A percentile compares a stretch with the other conserved stretches of the same genome.
Conservation (phyloP, 2,797 vertebrate species). For the Leptoclinus maculatus region DNA sequence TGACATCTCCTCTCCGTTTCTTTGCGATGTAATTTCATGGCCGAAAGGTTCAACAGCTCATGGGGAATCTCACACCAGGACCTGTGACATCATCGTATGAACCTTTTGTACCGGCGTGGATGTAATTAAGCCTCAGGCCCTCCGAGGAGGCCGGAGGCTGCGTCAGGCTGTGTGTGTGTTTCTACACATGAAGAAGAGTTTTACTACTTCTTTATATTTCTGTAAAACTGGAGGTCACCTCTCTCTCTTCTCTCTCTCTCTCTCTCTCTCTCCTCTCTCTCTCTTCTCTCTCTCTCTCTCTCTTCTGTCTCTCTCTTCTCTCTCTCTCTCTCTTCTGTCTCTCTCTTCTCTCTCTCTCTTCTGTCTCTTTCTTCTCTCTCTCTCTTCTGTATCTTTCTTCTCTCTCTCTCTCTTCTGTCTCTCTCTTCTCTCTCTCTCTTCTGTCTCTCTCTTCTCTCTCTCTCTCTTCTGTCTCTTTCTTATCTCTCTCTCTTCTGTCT, state of each 20-base stretch:
- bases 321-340: no score
- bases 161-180: neutral
- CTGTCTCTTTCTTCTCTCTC: neutral
- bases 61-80: conserved; percentile 34
- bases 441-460: neutral
- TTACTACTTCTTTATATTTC: no score
- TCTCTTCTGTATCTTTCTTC: neutral
- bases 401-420: no score
- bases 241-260: neutral
- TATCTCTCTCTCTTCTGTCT: no score
- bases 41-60: conserved; percentile 61
- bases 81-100: conserved; percentile 34
- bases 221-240: no score
- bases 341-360: neutral
- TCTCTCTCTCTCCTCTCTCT: neutral
- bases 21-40: conserved; percentile 77
- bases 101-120: conserved; percentile 30
- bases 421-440: neutral
- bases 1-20: conserved; percentile 55
- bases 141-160: neutral
- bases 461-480: no score
- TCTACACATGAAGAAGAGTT: neutral
- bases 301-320: neutral
- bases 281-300: no score
- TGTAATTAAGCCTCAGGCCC: conserved; percentile 55